Evolutionary conservation across 92 coral and sea anemone genomes (phyloP).

Genomic region (Actinostola sp.): DNA sequence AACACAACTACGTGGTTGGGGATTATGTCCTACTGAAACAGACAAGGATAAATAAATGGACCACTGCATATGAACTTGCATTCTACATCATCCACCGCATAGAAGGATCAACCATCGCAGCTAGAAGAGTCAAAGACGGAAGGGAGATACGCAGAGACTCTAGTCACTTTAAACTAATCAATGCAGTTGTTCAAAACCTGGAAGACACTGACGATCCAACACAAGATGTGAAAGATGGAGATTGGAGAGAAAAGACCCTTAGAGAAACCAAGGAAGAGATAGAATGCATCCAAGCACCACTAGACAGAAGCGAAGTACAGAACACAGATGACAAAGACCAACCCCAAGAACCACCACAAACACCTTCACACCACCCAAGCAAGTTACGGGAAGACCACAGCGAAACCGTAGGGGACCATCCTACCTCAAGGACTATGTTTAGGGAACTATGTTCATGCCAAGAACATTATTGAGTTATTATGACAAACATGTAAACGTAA

Average conservation of each 20-base stretch:
- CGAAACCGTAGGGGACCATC: no score
- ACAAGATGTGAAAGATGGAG: background rate
- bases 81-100: constrained; percentile 49
- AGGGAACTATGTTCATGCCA: no score
- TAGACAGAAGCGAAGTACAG: no score
- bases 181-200: constrained; percentile 1
- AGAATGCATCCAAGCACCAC: background rate
- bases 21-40: constrained; percentile 59
- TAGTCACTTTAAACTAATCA: constrained; percentile 41
- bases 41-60: constrained; percentile 54
- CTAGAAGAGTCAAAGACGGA: constrained; percentile 54
- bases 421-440: no score
- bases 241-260: background rate
- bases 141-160: constrained; percentile 38
- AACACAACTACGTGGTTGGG: constrained; percentile 13
- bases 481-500: no score
- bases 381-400: no score
- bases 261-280: background rate
- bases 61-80: constrained; percentile 61
- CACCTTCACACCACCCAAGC: no score
- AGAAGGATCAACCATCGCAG: constrained; percentile 56
- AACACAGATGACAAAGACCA: no score
- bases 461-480: no score
- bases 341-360: no score
- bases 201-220: background rate